Evolutionary conservation across 2,888 invertebrate genomes (phyloP).

Genomic region (Tinea pellionella): DNA sequence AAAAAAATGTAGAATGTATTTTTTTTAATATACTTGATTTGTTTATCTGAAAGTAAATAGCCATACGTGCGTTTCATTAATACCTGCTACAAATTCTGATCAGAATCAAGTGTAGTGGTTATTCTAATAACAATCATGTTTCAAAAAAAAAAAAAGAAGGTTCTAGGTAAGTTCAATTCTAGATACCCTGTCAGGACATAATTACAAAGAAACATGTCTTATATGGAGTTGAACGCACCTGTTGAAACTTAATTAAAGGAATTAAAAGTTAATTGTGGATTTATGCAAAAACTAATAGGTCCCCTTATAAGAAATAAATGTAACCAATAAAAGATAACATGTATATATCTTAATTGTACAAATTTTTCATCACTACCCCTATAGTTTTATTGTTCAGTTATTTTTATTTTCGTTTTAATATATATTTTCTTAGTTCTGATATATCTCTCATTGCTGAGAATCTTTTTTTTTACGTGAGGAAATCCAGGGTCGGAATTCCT

Average conservation of each 20-base stretch:
- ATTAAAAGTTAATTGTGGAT: slow-evolving; percentile 40
- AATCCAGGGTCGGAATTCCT: no score
- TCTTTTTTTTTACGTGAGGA: no score
- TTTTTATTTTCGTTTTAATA: no score
- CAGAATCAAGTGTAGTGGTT: neutral
- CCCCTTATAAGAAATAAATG: neutral
- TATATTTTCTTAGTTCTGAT: no score
- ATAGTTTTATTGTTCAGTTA: no score
- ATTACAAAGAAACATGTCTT: slow-evolving; percentile 41
- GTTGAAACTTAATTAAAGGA: slow-evolving; percentile 47
- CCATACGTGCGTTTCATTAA: no score
- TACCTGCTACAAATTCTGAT: no score
- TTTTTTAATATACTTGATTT: no score
- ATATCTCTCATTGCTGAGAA: no score
- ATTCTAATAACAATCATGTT: slow-evolving; percentile 4
- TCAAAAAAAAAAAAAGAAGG: neutral
- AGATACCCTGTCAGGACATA: slow-evolving; percentile 18
- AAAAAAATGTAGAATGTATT: no score
- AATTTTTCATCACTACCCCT: slow-evolving; percentile 1
- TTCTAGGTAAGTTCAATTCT: slow-evolving; percentile 6
- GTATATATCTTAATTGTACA: neutral
- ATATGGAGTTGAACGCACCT: slow-evolving; percentile 46
- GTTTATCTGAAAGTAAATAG: no score
- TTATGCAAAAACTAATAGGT: slow-evolving; percentile 14
- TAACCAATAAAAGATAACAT: neutral